Base-by-base conservation (phyloP, 2,888 invertebrate genomes). In the Thumatha senex region DNA sequence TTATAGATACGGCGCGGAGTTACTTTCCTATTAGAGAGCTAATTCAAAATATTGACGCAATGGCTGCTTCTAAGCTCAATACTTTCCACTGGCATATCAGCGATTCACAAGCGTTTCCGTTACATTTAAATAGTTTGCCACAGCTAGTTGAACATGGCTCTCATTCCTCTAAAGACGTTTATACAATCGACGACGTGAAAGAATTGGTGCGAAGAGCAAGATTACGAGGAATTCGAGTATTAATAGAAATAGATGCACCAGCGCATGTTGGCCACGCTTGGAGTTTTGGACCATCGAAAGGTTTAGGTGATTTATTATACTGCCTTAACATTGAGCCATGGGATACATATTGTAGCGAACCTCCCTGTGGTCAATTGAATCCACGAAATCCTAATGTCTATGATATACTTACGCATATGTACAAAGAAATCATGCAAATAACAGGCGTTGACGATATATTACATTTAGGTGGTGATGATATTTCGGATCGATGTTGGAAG, bases 21-120 rank as follows among this genome's bases (percentile, higher is more conserved):
- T 98, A 94, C 79, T 94, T 98, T 70, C 94, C 96, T 0, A 87
- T 96, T 10, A 92, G 92, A 30, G 92, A 94, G 50, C 88, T 96
- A 40, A 93, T 95, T 69, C 91, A 93, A 7, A 94, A 95, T 13
- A 85, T 98, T 70, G 95, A 96, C 49, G 97, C 95, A 3, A 98
- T 98, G 98, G 94, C 96, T 0, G 94, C 96, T 55, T 94, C 95
- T 57, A 98, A 98, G 86, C 85, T 98, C 46, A 98, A 98, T 82
- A 96, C 96, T 0, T 95, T 98, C 74, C 98, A 98, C 78, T 98
- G 98, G 98, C 96, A 96, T 70, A 92, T 96, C 18, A 95, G 95
- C 1, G 98, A 98, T 79, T 96, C 97, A 3, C 97, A 98, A 80
- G 96, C 97, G 55, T 98, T 98, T 87, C 97, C 98, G 0, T 94